Evolutionary conservation across 2,888 invertebrate species (phyloP).

Genomic region (Heliconius aoede): DNA sequence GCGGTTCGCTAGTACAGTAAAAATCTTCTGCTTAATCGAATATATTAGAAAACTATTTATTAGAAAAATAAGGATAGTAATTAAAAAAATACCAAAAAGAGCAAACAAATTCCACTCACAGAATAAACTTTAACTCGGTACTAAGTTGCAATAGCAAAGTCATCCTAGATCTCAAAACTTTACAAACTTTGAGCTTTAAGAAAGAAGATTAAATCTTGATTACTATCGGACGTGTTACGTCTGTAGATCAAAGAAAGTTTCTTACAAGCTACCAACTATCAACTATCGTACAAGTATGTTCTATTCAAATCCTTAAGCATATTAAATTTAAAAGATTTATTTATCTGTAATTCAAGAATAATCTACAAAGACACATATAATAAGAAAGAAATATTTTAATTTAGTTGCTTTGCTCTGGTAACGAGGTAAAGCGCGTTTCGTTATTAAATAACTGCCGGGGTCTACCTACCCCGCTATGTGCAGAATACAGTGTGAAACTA

Average conservation of each 20-base stretch:
- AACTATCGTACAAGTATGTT: no score
- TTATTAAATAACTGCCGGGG: background rate
- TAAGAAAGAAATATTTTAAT: no score
- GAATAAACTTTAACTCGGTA: background rate
- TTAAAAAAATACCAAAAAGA: background rate
- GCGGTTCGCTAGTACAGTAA: no score
- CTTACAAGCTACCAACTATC: background rate
- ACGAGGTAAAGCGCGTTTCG: background rate
- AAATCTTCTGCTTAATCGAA: no score
- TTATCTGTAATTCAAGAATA: background rate
- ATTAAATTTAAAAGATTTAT: background rate
- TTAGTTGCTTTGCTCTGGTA: no score
- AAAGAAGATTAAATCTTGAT: conserved; percentile 24
- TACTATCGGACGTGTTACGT: conserved; percentile 20
- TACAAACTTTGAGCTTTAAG: background rate
- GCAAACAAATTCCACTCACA: background rate
- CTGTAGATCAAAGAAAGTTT: conserved; percentile 16
- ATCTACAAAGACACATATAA: no score
- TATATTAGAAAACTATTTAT: no score
- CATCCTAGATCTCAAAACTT: conserved; percentile 8
- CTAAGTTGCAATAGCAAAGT: background rate
- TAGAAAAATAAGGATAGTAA: no score
- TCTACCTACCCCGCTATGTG: no score
- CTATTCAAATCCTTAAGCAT: background rate
- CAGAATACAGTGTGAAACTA: background rate